phyloP scores from a whole-genome alignment of 2,888 invertebrate genomes.

The Hesperia comma region DNA sequence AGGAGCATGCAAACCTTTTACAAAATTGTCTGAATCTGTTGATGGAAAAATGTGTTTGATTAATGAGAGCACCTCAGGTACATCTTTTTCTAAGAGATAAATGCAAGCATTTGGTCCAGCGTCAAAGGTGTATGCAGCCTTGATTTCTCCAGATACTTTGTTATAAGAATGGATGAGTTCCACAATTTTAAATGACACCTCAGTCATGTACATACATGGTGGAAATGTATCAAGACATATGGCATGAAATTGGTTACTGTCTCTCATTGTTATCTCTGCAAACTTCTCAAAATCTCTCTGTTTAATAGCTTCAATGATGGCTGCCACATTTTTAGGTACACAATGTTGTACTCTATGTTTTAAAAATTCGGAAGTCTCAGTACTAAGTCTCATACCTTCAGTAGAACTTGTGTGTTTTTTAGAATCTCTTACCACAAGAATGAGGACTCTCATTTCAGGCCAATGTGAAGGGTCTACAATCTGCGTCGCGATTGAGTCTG shows the following conservation, averaged over 20 bases:
- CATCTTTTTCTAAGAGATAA: conserved; percentile 90
- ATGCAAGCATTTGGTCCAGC: conserved; percentile 99
- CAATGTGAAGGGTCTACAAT: conserved; percentile 91
- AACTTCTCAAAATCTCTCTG: conserved; percentile 91
- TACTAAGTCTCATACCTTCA: conserved; percentile 92
- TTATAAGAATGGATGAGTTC: conserved; percentile 94
- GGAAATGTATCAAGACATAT: conserved; percentile 96
- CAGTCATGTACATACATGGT: conserved; percentile 96
- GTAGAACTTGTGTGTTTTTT: conserved; percentile 95
- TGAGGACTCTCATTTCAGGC: conserved; percentile 94
- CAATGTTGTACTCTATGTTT: conserved; percentile 88
- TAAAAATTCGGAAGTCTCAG: conserved; percentile 92
- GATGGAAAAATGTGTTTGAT: conserved; percentile 90
- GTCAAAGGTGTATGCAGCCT: conserved; percentile 98
- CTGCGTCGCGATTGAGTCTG: conserved; percentile 90
- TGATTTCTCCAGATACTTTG: conserved; percentile 83
- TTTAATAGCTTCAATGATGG: conserved; percentile 83
- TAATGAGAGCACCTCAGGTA: conserved; percentile 87
- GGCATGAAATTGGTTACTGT: conserved; percentile 99
- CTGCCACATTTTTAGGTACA: conserved; percentile 88
- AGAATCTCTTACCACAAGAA: conserved; percentile 93
- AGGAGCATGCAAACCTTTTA: conserved; percentile 59
- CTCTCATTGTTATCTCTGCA: conserved; percentile 97
- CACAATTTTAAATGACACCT: conserved; percentile 91
- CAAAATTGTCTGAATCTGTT: conserved; percentile 62